Conservation (phyloP, 92 coral and sea anemone genomes). For the Montipora capitata region DNA sequence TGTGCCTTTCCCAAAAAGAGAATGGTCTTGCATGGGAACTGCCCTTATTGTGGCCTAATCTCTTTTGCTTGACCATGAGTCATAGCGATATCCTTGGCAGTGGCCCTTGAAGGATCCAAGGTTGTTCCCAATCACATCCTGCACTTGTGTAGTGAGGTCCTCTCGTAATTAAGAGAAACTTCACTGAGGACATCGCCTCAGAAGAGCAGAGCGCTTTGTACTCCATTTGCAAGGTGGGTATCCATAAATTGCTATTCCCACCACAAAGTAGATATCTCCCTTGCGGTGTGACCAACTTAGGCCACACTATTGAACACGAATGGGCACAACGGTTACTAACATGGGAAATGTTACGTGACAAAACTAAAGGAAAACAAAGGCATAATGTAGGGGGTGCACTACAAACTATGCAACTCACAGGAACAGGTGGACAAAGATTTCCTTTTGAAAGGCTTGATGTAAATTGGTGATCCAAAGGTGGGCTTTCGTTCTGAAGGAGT, state of each 20-base stretch:
- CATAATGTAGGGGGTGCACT: no score
- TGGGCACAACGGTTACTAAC: no score
- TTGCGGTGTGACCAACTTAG: conserved; percentile 28
- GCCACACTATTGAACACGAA: conserved; percentile 34
- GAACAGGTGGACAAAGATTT: conserved; percentile 43
- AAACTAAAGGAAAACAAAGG: no score
- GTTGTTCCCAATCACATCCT: conserved; percentile 44
- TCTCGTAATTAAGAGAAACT: conserved; percentile 37
- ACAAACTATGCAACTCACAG: not conserved
- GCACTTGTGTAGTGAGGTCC: conserved; percentile 51
- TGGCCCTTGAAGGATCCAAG: conserved; percentile 12
- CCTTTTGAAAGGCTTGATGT: conserved; percentile 39
- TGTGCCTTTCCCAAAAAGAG: conserved; percentile 36
- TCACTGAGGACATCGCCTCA: conserved; percentile 27
- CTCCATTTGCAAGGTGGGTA: conserved; percentile 56
- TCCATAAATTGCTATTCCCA: conserved; percentile 35
- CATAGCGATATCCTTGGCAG: conserved; percentile 27
- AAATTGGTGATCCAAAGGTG: conserved; percentile 38
- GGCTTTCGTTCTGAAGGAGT: conserved; percentile 43
- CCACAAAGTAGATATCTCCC: conserved; percentile 40
- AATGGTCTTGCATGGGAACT: not conserved
- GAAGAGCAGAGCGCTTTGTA: conserved; percentile 43
- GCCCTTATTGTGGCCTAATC: conserved; percentile 20
- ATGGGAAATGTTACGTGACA: no score
- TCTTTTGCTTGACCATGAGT: conserved; percentile 29